Percentiles rank a stretch among this genome's conserved stretches.
Evolutionary conservation across 1,140 invertebrate genomes (phyloP).

Genomic region (Caenorhabditis briggsae): DNA sequence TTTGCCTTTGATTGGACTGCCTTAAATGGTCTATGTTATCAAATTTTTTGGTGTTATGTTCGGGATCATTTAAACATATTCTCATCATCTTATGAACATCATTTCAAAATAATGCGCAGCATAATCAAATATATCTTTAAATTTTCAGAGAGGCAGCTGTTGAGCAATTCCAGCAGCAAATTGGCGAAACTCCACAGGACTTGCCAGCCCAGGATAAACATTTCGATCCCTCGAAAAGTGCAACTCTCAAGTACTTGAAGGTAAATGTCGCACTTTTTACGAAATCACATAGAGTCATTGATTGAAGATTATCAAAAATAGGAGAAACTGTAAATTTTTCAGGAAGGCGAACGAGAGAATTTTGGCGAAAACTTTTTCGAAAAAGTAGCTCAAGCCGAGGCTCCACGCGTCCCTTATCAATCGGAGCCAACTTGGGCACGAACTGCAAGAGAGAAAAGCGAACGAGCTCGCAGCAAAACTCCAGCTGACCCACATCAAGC

Average conservation of each 20-base stretch:
- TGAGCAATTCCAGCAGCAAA: constrained; percentile 58
- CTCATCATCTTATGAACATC: too few relatives aligned
- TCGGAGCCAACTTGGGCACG: constrained; percentile 70
- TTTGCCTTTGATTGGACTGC: too few relatives aligned
- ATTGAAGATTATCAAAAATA: too few relatives aligned
- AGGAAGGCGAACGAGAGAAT: constrained; percentile 64
- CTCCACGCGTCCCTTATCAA: constrained; percentile 66
- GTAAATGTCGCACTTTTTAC: constrained; percentile 1
- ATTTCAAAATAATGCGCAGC: not conserved
- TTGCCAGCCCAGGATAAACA: constrained; percentile 60
- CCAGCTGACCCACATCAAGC: constrained; percentile 61
- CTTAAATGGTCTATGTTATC: too few relatives aligned
- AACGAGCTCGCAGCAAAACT: constrained; percentile 69
- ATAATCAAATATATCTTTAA: not conserved
- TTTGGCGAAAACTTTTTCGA: constrained; percentile 70
- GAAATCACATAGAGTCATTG: too few relatives aligned
- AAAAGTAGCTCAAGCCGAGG: constrained; percentile 69
- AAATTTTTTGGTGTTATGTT: too few relatives aligned
- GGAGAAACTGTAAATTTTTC: not conserved
- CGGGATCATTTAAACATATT: too few relatives aligned
- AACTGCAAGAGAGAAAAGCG: constrained; percentile 67
- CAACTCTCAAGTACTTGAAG: constrained; percentile 62
- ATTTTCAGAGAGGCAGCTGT: constrained; percentile 60
- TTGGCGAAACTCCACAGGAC: constrained; percentile 41
- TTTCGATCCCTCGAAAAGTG: constrained; percentile 63